phyloP scores from a whole-genome alignment of 2,797 vertebrate species.

The Linurgus olivaceus region DNA sequence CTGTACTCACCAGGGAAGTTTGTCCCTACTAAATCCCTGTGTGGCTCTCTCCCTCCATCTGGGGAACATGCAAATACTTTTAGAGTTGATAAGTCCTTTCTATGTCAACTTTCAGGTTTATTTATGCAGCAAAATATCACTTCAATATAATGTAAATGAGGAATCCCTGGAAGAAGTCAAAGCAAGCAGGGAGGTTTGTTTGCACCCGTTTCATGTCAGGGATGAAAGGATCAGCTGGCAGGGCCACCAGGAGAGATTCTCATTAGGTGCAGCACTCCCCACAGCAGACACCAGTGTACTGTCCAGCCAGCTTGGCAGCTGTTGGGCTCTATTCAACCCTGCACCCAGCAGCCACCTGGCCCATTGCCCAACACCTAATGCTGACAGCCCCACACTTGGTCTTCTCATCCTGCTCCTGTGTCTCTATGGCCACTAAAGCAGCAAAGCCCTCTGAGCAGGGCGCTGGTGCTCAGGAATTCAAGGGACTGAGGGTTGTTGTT shows the following conservation, averaged over 20 bases:
- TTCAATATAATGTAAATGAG: conserved; percentile 1
- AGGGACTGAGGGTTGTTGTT: neutral
- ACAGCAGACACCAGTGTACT: neutral
- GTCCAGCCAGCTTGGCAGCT: fast-evolving
- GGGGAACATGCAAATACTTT: neutral
- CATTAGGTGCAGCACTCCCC: neutral
- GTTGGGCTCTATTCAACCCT: neutral
- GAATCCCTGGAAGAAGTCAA: conserved; percentile 25
- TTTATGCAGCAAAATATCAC: neutral
- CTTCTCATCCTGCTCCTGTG: neutral
- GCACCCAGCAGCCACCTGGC: neutral
- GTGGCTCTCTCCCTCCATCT: neutral
- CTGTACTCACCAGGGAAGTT: neutral
- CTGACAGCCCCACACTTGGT: fast-evolving
- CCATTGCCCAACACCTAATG: neutral
- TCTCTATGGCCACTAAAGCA: neutral
- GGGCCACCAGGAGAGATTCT: neutral
- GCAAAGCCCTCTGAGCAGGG: neutral
- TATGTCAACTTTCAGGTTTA: neutral
- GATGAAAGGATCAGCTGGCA: neutral
- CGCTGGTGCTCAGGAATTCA: neutral
- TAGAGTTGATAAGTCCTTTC: neutral
- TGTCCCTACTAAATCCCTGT: neutral
- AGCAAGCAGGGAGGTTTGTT: neutral
- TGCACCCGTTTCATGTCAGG: neutral